phyloP scores from a whole-genome alignment of 2,888 invertebrate species.

The Tuberolachnus salignus region DNA sequence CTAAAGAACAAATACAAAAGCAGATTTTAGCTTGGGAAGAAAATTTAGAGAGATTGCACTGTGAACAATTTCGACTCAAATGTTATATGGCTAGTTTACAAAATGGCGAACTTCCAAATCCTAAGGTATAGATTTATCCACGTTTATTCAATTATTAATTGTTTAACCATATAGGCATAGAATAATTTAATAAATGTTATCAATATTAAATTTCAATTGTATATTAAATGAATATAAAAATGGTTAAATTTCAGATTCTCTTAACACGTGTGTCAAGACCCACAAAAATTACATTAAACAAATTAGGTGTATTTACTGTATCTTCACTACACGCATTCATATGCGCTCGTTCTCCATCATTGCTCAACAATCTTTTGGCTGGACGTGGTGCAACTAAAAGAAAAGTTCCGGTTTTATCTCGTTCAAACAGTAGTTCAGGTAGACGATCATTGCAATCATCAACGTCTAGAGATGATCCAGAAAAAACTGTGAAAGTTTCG shows the following conservation, averaged over 20 bases:
- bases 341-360: conserved; percentile 91
- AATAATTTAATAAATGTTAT: neutral
- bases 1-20: conserved; percentile 87
- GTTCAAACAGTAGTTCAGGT: conserved; percentile 87
- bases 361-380: conserved; percentile 88
- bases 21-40: conserved; percentile 97
- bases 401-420: conserved; percentile 84
- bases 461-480: conserved; percentile 83
- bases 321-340: conserved; percentile 98
- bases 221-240: neutral
- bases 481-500: conserved; percentile 87
- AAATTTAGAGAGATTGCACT: conserved; percentile 92
- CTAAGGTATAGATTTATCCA: conserved; percentile 74
- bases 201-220: neutral
- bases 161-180: too few relatives aligned
- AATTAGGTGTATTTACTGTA: conserved; percentile 95
- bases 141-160: neutral
- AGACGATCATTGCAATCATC: conserved; percentile 82
- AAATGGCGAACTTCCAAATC: conserved; percentile 93
- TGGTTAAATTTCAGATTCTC: conserved; percentile 75
- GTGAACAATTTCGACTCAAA: conserved; percentile 93
- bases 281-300: conserved; percentile 92
- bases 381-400: conserved; percentile 90
- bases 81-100: conserved; percentile 98
- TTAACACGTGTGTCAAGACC: conserved; percentile 93